Conservation (phyloP, 2,113 vertebrate species). For the Cercopithecus mona region DNA sequence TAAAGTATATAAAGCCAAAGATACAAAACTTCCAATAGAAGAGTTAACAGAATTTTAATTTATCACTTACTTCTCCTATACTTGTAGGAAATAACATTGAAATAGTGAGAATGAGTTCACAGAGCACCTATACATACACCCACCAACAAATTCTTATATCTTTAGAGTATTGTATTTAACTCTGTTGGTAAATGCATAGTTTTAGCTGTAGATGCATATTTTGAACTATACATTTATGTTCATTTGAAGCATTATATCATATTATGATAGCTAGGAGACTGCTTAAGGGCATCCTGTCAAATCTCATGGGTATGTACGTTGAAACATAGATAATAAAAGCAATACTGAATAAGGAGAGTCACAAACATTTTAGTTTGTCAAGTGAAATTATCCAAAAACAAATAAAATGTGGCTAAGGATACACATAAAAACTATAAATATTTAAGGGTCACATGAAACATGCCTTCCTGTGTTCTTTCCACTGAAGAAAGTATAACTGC, state of each 20-base stretch:
- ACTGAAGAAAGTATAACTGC: background rate
- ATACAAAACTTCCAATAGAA: background rate
- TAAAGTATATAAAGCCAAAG: background rate
- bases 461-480: background rate
- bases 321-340: background rate
- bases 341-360: background rate
- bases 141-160: background rate
- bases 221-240: background rate
- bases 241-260: background rate
- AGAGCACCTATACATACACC: background rate
- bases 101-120: background rate
- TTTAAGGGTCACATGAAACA: background rate
- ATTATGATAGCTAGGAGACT: background rate
- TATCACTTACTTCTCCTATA: background rate
- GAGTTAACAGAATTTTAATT: background rate
- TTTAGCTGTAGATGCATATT: background rate
- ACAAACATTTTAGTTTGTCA: background rate
- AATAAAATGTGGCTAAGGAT: slow-evolving; percentile 5
- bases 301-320: background rate
- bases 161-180: background rate
- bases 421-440: slow-evolving; percentile 17
- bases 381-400: slow-evolving; percentile 1
- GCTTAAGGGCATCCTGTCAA: background rate
- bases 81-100: background rate
- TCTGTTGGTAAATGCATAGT: background rate